Base-by-base conservation (phyloP, 2,113 vertebrate genomes). In the Oceanites oceanicus region DNA sequence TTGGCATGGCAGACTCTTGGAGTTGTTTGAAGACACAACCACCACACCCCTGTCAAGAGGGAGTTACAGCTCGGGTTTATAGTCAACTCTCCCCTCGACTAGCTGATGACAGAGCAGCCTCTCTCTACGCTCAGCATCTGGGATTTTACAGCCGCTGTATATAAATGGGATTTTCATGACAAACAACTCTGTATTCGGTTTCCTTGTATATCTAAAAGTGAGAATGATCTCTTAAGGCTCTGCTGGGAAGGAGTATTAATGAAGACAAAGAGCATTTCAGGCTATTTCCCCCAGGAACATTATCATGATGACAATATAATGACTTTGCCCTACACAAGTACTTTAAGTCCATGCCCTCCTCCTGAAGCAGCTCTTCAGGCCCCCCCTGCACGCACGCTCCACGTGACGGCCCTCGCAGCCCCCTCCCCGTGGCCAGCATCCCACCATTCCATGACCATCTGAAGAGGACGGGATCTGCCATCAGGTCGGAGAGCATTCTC, bases 121-220 rank as follows among this genome's bases (percentile, higher is more conserved):
- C 88, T 61, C 87, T 59, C 53, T 22, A 21, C 0, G 7, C 88
- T 94, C 90, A 75, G 94, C 93, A 95, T 89, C 94, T 95, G 92
- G 90, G 71, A 27, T 95, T 94, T 96, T 93, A 95, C 74, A 88
- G 89, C 76, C 4, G 1, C 78, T 74, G 90, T 92, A 86, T 58
- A 95, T 62, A 96, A 88, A 88, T 74, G 67, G 92, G 74, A 88
- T 93, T 97, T 96, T 96, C 92, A 94, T 78, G 92, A 94, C 97
- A 97, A 97, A 92, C 72, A 96, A 76, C 87, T 68, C 83, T 72
- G n/a, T 91, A 84, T 90, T 95, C 27, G 1, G 58, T 96, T 96
- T 95, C 82, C 77, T 71, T 90, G 92, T 94, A 30, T 62, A 95
- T 96, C 87, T 68, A 56, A 72, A 90, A 23, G 44, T 34, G 49